Percentiles rank a stretch among this genome's conserved stretches.
phyloP scores from a whole-genome alignment of 2,888 invertebrate species.

The Arge pagana region DNA sequence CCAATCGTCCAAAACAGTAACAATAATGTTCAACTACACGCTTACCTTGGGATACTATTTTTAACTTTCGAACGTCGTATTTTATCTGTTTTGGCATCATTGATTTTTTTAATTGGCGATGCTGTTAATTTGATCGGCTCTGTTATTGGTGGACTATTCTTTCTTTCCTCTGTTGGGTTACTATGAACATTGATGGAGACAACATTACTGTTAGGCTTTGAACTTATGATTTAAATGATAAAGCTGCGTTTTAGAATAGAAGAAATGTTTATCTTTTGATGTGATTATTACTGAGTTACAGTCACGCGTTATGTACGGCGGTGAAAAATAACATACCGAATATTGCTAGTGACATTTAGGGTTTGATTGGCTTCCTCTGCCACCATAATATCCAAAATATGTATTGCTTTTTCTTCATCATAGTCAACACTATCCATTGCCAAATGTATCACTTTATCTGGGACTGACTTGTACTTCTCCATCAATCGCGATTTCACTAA shows the following conservation, averaged over 20 bases:
- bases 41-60: conserved; percentile 57
- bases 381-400: conserved; percentile 75
- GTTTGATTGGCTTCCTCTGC: conserved; percentile 66
- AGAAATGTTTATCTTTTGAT: conserved; percentile 11
- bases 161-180: conserved; percentile 51
- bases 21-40: conserved; percentile 14
- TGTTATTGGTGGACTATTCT: conserved; percentile 51
- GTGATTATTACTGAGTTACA: not conserved
- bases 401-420: conserved; percentile 79
- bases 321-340: conserved; percentile 44
- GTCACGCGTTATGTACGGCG: not conserved
- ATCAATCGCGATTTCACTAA: conserved; percentile 74
- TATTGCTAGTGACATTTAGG: conserved; percentile 49
- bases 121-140: conserved; percentile 53
- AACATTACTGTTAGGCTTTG: not conserved
- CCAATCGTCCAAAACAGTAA: not conserved
- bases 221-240: too few relatives aligned
- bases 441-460: conserved; percentile 80
- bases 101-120: conserved; percentile 52
- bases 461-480: conserved; percentile 74
- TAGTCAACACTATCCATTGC: conserved; percentile 89
- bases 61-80: conserved; percentile 56
- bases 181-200: too few relatives aligned
- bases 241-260: too few relatives aligned
- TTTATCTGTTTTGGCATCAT: conserved; percentile 50